phyloP scores from a whole-genome alignment of 2,888 invertebrate species.

The Seladonia tumulorum region DNA sequence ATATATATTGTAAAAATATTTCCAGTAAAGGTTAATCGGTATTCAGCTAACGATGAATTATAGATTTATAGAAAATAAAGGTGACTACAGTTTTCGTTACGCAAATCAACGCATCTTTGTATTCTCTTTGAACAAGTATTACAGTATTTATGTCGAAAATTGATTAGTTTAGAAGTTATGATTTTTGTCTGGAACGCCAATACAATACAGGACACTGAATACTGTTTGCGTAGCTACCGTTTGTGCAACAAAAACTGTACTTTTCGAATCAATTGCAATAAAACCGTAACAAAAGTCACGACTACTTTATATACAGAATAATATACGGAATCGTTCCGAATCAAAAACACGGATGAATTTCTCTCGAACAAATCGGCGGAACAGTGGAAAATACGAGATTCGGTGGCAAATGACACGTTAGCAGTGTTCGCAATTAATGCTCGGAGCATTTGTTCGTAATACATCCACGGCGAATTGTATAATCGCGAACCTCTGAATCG shows the following conservation, averaged over 20 bases:
- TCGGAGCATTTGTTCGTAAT: neutral
- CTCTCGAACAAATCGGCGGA: neutral
- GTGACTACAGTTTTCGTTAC: too few relatives aligned
- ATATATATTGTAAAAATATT: too few relatives aligned
- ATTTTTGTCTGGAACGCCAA: too few relatives aligned
- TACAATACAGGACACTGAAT: neutral
- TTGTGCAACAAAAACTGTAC: neutral
- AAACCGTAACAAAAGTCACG: neutral
- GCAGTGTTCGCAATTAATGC: constrained; percentile 52
- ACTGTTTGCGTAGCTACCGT: neutral
- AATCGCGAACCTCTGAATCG: neutral
- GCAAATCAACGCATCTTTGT: too few relatives aligned
- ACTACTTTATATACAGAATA: neutral
- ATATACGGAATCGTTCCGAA: neutral
- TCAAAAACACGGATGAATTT: neutral
- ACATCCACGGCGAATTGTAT: constrained; percentile 22
- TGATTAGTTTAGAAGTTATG: too few relatives aligned
- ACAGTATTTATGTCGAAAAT: too few relatives aligned
- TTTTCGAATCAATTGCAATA: neutral
- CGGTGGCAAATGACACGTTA: neutral
- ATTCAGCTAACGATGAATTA: too few relatives aligned
- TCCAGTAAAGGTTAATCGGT: too few relatives aligned
- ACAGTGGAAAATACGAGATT: constrained; percentile 5
- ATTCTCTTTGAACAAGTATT: too few relatives aligned
- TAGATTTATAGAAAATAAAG: too few relatives aligned